Evolutionary conservation across 2,797 vertebrate genomes (phyloP).

Genomic region (Paguma larvata): DNA sequence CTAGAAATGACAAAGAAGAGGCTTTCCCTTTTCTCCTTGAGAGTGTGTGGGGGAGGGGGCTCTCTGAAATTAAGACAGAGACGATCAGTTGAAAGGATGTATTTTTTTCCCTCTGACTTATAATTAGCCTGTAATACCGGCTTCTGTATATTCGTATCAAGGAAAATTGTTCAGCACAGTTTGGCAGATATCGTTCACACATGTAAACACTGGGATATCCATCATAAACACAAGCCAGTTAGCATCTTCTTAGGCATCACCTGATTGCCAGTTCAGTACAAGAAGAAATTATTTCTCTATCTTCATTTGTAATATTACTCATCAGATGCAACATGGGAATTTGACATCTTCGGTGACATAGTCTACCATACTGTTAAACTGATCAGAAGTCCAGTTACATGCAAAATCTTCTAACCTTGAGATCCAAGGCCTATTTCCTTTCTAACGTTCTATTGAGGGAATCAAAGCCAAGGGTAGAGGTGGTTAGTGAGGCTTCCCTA

Average conservation of each 20-base stretch:
- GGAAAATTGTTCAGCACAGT: background rate
- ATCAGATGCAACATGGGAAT: background rate
- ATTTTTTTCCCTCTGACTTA: background rate
- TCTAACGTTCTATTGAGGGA: background rate
- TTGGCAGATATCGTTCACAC: background rate
- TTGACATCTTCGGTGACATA: background rate
- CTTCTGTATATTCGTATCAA: background rate
- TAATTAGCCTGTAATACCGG: background rate
- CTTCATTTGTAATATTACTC: background rate
- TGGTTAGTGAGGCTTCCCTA: background rate
- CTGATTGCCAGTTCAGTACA: background rate
- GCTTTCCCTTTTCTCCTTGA: background rate
- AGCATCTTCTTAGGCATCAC: background rate
- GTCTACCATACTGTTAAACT: background rate
- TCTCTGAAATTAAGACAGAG: constrained; percentile 61
- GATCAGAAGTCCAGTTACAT: background rate
- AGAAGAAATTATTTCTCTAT: background rate
- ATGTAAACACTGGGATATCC: background rate
- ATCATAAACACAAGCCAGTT: background rate
- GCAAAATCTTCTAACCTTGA: background rate
- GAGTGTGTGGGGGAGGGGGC: background rate
- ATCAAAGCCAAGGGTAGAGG: background rate
- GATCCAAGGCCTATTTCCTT: background rate
- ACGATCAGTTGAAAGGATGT: constrained; percentile 50
- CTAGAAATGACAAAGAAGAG: constrained; percentile 12